These are phyloP conservation scores for Mystacornis crossleyi DNA, from an alignment of 2,113 vertebrate species.

Conservation along the genomic window DNA sequence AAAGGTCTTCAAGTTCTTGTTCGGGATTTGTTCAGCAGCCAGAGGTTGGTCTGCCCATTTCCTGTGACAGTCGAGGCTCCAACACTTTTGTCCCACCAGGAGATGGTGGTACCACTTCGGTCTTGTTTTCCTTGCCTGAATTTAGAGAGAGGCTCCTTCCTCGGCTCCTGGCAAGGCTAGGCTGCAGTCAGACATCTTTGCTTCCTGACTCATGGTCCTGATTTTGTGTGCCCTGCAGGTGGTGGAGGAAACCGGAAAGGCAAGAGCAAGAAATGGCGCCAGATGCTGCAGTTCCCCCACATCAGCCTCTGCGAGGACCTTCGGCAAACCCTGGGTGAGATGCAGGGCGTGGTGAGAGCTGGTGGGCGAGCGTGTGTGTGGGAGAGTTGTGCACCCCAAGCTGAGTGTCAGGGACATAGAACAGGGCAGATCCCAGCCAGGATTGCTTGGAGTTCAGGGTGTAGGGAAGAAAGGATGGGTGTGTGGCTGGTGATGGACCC, in stretches of 20 bases:
- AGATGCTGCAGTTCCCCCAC: constrained; percentile 99
- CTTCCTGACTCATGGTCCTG: neutral
- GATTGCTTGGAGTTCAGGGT: neutral
- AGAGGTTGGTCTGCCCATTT: neutral
- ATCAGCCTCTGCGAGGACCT: constrained; percentile 95
- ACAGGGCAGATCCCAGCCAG: neutral
- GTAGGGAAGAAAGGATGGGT: neutral
- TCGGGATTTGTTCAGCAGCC: neutral
- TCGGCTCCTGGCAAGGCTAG: neutral
- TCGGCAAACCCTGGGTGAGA: constrained; percentile 87
- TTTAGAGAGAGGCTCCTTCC: neutral
- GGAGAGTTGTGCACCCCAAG: neutral
- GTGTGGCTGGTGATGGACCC: neutral
- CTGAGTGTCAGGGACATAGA: accelerated
- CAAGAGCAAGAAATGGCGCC: constrained; percentile 99
- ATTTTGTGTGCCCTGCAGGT: constrained; percentile 77
- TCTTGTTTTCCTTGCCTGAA: neutral
- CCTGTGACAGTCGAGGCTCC: neutral
- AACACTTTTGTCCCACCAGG: neutral
- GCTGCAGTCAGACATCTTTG: neutral
- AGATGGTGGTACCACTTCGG: accelerated
- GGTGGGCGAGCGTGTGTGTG: accelerated
- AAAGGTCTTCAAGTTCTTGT: neutral
- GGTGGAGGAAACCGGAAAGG: constrained; percentile 95
- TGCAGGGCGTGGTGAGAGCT: accelerated